Evolutionary conservation across 1,140 invertebrate species (phyloP), one percentile per base, ranked within the genome.

Genomic region (Ridgeia piscesae): DNA sequence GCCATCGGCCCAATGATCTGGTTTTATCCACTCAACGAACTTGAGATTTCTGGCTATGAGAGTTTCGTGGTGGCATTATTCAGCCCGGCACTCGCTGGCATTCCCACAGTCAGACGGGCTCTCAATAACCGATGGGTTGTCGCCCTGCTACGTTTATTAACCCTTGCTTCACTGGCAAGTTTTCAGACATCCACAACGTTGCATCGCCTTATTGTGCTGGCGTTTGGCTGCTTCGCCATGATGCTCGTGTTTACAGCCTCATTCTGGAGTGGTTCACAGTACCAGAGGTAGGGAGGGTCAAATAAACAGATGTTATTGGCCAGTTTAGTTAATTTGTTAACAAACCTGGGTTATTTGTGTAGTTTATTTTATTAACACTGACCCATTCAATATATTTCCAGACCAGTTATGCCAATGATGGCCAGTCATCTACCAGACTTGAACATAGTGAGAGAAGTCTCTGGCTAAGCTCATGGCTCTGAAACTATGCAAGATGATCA

Each of bases 1-100:
- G 96, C 94, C 9, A 92, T 96, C 34, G 94, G 93, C n/a, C 95
- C 95, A 6, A 95, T 96, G 95, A 96, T 96, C 89, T 96, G 96
- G 96, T 96, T 96, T 92, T 96, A 95, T 93, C 96, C 96, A 33
- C 93, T 96, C 14, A 96, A 96, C 94, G 95, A 96, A 93, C 93
- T 96, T 21, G 95, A 95, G 91, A 95, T 96, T 33, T 95, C 96
- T 11, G 96, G 96, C 58, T 96, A 96, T 94, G 96, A 96, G 94
- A 94, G 94, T 17, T 95, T 95, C 94, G 94, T 94, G 90, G 93
- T 92, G 2, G 92, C 94, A 27, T 95, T 95, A 94, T 94, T 96
- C 33, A 94, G 94, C 42, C 96, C 96, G 31, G 91, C 95, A 34
- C 11, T 96, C 92, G 93, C 92, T 48, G 93, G 94, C 9, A 93